phyloP scores from a whole-genome alignment of 2,888 invertebrate species.

The Amiota minor region DNA sequence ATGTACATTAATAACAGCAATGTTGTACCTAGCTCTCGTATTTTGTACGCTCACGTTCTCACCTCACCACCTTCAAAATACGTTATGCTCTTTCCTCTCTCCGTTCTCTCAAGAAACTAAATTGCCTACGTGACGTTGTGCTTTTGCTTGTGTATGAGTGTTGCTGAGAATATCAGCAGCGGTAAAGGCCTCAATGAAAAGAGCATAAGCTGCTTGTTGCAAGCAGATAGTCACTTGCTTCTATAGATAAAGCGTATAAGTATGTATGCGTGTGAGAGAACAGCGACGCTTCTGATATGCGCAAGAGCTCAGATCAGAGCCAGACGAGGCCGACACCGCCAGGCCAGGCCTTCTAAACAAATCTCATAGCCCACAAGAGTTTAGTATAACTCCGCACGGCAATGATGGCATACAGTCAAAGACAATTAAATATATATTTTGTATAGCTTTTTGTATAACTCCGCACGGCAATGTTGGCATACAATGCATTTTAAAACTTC shows the following conservation, averaged over 20 bases:
- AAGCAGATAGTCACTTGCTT: background rate
- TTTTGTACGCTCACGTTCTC: conserved; percentile 6
- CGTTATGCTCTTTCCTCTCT: background rate
- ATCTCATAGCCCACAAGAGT: conserved; percentile 51
- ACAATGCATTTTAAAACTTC: conserved; percentile 37
- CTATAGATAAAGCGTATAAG: background rate
- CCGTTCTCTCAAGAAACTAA: conserved; percentile 1
- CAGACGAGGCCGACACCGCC: background rate
- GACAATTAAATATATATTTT: background rate
- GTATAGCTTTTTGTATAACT: conserved; percentile 54
- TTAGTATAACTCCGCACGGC: conserved; percentile 63
- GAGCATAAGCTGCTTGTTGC: background rate
- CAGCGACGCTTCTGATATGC: background rate
- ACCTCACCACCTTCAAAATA: conserved; percentile 12
- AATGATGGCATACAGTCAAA: conserved; percentile 44
- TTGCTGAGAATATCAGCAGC: background rate
- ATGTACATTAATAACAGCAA: background rate
- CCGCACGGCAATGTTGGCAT: conserved; percentile 31
- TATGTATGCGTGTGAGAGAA: background rate
- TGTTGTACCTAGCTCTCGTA: conserved; percentile 18
- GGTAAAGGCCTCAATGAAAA: background rate
- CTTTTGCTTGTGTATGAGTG: background rate
- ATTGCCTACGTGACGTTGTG: conserved; percentile 21
- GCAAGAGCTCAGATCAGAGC: background rate
- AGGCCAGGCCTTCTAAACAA: conserved; percentile 43